Base-by-base conservation (phyloP, 2,888 invertebrate species). In the Metalampra italica region DNA sequence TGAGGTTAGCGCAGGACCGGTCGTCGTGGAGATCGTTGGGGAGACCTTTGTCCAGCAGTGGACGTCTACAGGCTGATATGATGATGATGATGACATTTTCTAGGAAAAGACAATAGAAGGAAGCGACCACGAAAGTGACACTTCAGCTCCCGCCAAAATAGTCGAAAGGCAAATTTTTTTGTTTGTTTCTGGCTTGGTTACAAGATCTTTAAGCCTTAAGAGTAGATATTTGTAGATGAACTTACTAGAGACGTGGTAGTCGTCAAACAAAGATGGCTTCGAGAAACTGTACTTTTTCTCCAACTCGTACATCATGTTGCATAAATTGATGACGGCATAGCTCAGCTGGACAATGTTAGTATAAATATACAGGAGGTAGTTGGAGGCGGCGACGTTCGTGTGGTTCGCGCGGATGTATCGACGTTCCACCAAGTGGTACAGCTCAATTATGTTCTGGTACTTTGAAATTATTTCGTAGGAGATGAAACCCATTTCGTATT, bases 281-380 rank as follows among this genome's bases (percentile, higher is more conserved):
- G 34, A 34, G 29, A 2, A 45, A 9, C 15, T 37, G 32, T 59
- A 70, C n/a, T 62, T 77, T 0, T n/a, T 46, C 34, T 72, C 65
- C 0, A 77, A 0, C 32, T 77, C 77, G 11, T 65, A 62, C 5
- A 79, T 43, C 72, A 77, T 76, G 40, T 75, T 68, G 39, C 73
- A 72, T 3, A 72, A 40, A 32, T 79, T 74, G 1, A 66, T 49
- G 0, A 78, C 65, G 9, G 4, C 14, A 1, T 39, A 8, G 7
- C 13, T n/a, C 2, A 39, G 13, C 9, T 39, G 39, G 9, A 39
- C 4, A 8, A 39, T n/a, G 39, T 39, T 39, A 7, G 39, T 39
- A n/a, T 39, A 39, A 1, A 39, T 39, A n/a, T 39, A 39, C 13
- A 9, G 14, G 14, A 39, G 3, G 14, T 39, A 39, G 7, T 7